Percentiles rank a stretch among this genome's conserved stretches.
Conservation (phyloP, 2,888 invertebrate genomes). For the Xestoiulus laeticollis region DNA sequence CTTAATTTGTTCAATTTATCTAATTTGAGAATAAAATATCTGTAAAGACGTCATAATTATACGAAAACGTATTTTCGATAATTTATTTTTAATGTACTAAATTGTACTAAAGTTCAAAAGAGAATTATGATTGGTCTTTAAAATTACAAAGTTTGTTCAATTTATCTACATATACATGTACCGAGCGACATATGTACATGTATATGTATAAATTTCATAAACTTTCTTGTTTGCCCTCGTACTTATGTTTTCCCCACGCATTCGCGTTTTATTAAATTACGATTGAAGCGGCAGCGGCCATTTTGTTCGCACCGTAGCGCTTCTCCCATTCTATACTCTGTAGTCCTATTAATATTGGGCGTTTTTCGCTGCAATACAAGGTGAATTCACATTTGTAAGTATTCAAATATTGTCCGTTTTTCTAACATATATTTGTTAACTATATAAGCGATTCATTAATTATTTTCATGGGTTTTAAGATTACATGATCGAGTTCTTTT, state of each 20-base stretch:
- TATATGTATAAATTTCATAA: background rate
- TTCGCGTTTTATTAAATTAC: background rate
- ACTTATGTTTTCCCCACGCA: background rate
- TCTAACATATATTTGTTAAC: background rate
- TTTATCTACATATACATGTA: too few species aligned
- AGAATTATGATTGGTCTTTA: too few species aligned
- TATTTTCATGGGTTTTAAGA: background rate
- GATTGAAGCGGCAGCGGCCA: background rate
- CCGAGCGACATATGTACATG: too few species aligned
- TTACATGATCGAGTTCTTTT: background rate
- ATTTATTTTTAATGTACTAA: too few species aligned
- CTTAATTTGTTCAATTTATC: too few species aligned
- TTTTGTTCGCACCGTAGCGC: background rate
- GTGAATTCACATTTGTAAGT: background rate
- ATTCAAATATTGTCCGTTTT: background rate
- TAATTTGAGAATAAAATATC: too few species aligned
- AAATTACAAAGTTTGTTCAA: too few species aligned
- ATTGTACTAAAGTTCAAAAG: too few species aligned
- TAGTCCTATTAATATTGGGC: background rate
- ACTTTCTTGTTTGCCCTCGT: background rate
- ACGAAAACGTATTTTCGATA: too few species aligned
- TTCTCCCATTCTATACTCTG: background rate
- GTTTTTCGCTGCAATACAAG: background rate
- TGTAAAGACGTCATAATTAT: too few species aligned
- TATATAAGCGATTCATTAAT: background rate